These are phyloP conservation scores for Temnothorax ravouxi DNA, from an alignment of 2,888 invertebrate species.

Conservation along the genomic window DNA sequence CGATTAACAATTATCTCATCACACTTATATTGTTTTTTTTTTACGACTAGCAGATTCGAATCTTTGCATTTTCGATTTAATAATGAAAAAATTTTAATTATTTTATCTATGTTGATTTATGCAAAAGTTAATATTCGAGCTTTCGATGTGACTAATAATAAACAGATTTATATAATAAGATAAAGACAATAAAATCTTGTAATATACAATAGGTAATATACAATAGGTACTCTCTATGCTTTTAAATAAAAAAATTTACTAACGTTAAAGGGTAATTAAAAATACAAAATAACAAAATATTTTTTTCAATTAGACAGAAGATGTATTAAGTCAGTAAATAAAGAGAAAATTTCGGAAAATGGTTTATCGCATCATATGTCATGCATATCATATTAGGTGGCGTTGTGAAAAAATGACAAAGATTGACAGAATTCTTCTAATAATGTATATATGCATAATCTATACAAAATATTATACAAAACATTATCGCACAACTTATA, in stretches of 20 bases:
- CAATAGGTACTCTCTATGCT: neutral
- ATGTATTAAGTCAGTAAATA: neutral
- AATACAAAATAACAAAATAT: neutral
- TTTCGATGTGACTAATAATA: neutral
- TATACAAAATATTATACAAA: slow-evolving; percentile 65
- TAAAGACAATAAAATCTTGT: neutral
- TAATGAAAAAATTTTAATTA: neutral
- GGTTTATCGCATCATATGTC: neutral
- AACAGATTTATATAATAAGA: neutral
- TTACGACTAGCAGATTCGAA: neutral
- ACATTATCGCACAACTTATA: slow-evolving; percentile 63
- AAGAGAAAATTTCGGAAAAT: neutral
- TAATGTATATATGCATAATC: slow-evolving; percentile 50
- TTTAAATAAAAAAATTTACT: neutral
- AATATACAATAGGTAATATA: neutral
- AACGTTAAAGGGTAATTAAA: neutral
- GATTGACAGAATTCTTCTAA: slow-evolving; percentile 28
- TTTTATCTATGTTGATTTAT: neutral
- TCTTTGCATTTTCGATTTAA: neutral
- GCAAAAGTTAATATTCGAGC: neutral
- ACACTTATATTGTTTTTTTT: neutral
- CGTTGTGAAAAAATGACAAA: neutral
- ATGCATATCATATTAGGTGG: neutral
- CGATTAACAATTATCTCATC: neutral
- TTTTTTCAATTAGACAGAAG: neutral